Percentiles rank a stretch among this genome's conserved stretches.
These are phyloP conservation scores for Diploptera punctata DNA, from an alignment of 2,888 invertebrate species.

Conservation along the genomic window DNA sequence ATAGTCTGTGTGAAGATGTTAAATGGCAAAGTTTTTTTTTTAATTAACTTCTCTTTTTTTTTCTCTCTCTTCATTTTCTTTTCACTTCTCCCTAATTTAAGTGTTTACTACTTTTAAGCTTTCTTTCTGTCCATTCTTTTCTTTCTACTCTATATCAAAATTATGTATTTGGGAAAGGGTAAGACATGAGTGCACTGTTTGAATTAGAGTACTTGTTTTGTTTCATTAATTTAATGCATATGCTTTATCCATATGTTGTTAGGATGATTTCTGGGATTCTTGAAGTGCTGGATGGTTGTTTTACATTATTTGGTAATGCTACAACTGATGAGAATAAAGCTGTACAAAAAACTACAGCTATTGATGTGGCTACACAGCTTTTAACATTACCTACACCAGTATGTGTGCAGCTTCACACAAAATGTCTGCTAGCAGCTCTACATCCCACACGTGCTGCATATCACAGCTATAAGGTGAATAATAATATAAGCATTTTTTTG, in stretches of 20 bases:
- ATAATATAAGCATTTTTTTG: constrained; percentile 47
- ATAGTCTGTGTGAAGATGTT: too few species aligned
- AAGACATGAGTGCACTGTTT: too few species aligned
- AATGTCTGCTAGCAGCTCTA: constrained; percentile 82
- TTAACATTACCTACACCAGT: constrained; percentile 74
- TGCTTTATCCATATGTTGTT: constrained; percentile 48
- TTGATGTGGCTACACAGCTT: constrained; percentile 69
- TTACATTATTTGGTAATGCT: constrained; percentile 58
- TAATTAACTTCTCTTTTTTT: too few species aligned
- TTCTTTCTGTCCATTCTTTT: too few species aligned
- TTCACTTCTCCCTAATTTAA: too few species aligned
- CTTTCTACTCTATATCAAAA: too few species aligned
- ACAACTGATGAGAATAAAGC: constrained; percentile 57
- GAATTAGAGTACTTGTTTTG: too few species aligned
- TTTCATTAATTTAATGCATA: too few species aligned
- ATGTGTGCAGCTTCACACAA: constrained; percentile 77
- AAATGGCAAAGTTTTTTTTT: too few species aligned
- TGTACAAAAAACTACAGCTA: constrained; percentile 61
- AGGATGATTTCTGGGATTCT: constrained; percentile 70
- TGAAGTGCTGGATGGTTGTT: constrained; percentile 76
- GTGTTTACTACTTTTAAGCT: too few species aligned
- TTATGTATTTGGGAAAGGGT: too few species aligned
- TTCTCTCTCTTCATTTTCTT: too few species aligned
- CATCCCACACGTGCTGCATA: constrained; percentile 76
- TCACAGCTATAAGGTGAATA: constrained; percentile 81